phyloP scores from a whole-genome alignment of 2,888 invertebrate genomes.

The Physocephala rufipes region DNA sequence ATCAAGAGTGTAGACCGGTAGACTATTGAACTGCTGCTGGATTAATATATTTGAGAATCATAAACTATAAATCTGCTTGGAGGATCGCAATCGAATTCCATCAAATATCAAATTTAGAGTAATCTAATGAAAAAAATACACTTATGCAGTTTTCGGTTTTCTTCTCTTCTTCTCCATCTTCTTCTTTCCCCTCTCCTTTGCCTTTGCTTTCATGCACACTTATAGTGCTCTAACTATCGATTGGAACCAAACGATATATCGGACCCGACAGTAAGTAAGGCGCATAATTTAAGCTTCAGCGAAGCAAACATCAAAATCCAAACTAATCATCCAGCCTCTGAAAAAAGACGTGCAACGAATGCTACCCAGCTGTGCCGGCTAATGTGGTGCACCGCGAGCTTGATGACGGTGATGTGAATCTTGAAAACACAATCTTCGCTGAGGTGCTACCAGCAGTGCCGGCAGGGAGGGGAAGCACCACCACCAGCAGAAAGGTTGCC shows the following conservation, averaged over 20 bases:
- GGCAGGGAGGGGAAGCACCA: conserved; percentile 44
- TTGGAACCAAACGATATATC: conserved; percentile 3
- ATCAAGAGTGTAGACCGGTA: neutral
- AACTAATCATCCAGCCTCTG: conserved; percentile 55
- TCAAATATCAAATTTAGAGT: conserved; percentile 21
- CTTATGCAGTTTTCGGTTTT: neutral
- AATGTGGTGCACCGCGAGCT: conserved; percentile 47
- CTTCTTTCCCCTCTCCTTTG: too few relatives aligned
- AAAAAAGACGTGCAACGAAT: conserved; percentile 26
- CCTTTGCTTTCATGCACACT: too few relatives aligned
- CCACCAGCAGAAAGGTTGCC: conserved; percentile 37
- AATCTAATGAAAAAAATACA: conserved; percentile 19
- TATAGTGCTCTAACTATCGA: too few relatives aligned
- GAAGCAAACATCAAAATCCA: conserved; percentile 52
- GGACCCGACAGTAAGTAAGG: conserved; percentile 24
- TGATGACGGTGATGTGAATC: neutral
- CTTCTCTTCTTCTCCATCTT: conserved; percentile 29
- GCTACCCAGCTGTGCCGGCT: conserved; percentile 60
- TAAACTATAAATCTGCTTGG: conserved; percentile 2
- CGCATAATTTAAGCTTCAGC: conserved; percentile 32
- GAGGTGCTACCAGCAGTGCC: conserved; percentile 37
- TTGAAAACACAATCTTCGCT: conserved; percentile 43
- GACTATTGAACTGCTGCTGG: too few relatives aligned
- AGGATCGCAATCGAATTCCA: conserved; percentile 21
- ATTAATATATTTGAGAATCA: too few relatives aligned